Percentiles rank a stretch among this genome's conserved stretches.
phyloP scores from a whole-genome alignment of 2,888 invertebrate species.

The Heliconius sara region DNA sequence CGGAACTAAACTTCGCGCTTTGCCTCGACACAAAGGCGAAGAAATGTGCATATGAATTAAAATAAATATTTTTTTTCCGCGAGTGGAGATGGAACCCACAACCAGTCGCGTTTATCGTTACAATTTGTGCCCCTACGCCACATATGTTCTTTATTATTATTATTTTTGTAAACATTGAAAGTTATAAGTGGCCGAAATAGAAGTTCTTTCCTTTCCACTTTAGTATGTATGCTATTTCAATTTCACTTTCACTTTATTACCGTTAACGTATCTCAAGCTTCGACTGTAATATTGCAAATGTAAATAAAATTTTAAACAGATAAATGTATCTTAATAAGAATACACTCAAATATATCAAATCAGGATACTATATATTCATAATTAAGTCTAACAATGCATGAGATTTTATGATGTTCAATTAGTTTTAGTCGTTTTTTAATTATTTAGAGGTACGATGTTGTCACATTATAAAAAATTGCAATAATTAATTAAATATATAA shows the following conservation, averaged over 20 bases:
- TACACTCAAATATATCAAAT: background rate
- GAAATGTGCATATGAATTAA: no score
- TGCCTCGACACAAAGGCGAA: no score
- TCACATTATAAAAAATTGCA: conserved; percentile 7
- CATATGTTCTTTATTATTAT: background rate
- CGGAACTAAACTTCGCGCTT: no score
- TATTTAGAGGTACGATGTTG: background rate
- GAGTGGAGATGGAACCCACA: no score
- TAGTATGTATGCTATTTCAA: conserved; percentile 33
- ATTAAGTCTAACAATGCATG: background rate
- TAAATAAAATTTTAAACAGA: conserved; percentile 31
- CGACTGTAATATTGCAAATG: conserved; percentile 26
- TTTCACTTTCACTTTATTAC: conserved; percentile 48
- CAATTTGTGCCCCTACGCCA: no score
- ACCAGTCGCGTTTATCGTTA: no score
- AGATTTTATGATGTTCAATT: background rate
- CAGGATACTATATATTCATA: background rate
- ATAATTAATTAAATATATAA: background rate
- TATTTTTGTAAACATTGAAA: conserved; percentile 8
- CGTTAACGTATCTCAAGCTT: conserved; percentile 30
- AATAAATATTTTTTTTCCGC: no score
- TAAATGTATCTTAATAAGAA: conserved; percentile 23
- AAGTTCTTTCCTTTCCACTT: conserved; percentile 28
- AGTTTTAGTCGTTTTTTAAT: background rate
- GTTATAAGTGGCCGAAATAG: conserved; percentile 18